Evolutionary conservation across 1,140 invertebrate genomes (phyloP), one percentile per base, ranked within the genome.

Genomic region (Carposina sasakii): DNA sequence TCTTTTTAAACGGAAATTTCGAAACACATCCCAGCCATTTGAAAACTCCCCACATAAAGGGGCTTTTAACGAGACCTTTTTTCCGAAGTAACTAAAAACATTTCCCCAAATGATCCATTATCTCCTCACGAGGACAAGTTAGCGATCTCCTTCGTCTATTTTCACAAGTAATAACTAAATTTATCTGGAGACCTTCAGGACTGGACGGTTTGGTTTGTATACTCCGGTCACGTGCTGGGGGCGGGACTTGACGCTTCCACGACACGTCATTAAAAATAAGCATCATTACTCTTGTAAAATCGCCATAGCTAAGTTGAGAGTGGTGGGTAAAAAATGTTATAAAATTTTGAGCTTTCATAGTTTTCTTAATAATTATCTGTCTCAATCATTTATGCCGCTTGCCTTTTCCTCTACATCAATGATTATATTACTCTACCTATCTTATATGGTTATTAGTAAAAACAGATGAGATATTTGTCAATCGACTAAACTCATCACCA

Each of bases 151-250:
- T 83, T 83, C 79, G 77, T 83, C 74, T 83, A 83, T 83, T 83
- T 83, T 83, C 77, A 79, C 76, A 83, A 83, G 79, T 83, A 83
- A 83, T 83, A 83, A 83, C 79, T 83, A 76, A 83, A 83, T 83
- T 83, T 83, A 83, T 83, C 77, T 77, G 71, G 67, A 74, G 74
- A 83, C 69, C 81, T 81, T 81, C 66, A 71, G 69, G 66, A 65
- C 67, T 63, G 45, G 60, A 60, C 63, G 59, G 54, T 81, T 76
- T 63, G 28, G 54, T 41, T n/a, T n/a, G n/a, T n/a, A n/a, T n/a
- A 81, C 67, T 76, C 77, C 22, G 62, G 65, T 79, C 79, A 83
- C 79, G 79, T 49, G 54, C 71, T n/a, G 50, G 21, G 57, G 66
- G 60, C 51, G 55, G 69, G 24, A 30, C 47, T 46, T 69, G 64